A percentile compares a stretch with the other conserved stretches of the same genome.
These are phyloP conservation scores for Neopelma chrysocephalum DNA, from an alignment of 2,797 vertebrate species.

Conservation along the genomic window DNA sequence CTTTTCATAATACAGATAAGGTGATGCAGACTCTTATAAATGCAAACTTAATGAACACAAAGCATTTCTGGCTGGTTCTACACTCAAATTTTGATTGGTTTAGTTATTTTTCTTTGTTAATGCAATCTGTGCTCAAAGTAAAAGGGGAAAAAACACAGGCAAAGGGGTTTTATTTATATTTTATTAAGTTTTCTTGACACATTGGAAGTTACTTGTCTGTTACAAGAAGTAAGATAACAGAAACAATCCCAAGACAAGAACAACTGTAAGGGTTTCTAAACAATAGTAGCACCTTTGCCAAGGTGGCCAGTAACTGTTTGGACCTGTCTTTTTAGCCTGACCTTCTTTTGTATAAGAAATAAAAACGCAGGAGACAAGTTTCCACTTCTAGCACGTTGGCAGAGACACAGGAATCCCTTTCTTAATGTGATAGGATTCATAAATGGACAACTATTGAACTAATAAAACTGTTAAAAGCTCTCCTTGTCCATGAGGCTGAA, in stretches of 20 bases:
- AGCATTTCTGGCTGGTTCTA: neutral
- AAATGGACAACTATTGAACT: neutral
- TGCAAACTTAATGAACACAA: neutral
- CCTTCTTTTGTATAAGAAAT: neutral
- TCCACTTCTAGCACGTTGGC: neutral
- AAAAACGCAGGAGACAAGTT: neutral
- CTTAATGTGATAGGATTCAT: neutral
- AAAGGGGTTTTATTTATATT: neutral
- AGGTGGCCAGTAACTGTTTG: neutral
- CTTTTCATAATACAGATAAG: neutral
- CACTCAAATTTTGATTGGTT: neutral
- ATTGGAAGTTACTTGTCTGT: neutral
- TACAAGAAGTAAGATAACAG: conserved; percentile 3
- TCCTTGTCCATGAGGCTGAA: neutral
- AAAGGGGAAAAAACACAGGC: neutral
- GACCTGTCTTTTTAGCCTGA: neutral
- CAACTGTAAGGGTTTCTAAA: neutral
- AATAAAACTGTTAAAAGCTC: neutral
- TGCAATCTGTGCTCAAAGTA: neutral
- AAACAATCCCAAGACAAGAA: neutral
- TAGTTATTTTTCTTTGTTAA: neutral
- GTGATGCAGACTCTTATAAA: neutral
- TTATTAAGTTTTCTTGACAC: neutral
- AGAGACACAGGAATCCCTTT: neutral
- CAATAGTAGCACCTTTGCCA: neutral